Conservation (phyloP, 2,797 vertebrate genomes). For the Huso huso region DNA sequence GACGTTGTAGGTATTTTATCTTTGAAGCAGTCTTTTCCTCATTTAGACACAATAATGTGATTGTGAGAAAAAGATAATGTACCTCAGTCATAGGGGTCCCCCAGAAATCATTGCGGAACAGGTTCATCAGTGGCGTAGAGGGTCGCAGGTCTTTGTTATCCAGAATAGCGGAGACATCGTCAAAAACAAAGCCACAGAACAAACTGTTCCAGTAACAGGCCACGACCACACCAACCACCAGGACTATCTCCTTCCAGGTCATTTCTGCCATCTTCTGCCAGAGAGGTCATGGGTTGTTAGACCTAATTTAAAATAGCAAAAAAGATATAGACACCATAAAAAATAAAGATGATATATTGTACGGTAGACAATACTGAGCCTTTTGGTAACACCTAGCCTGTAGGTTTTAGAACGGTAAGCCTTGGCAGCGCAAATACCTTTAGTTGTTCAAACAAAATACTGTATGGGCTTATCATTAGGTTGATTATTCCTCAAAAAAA, state of each 20-base stretch:
- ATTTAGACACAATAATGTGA: too few species aligned
- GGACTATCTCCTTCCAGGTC: slow-evolving; percentile 77
- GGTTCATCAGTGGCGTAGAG: slow-evolving; percentile 78
- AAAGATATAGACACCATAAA: background rate
- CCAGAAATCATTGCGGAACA: slow-evolving; percentile 98
- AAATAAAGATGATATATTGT: background rate
- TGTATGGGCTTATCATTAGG: too few species aligned
- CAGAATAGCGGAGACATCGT: slow-evolving; percentile 93
- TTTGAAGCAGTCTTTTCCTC: too few species aligned
- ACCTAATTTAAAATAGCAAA: slow-evolving; percentile 15
- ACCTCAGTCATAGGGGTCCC: slow-evolving; percentile 97
- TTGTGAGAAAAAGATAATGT: slow-evolving; percentile 14
- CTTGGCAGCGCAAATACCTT: too few species aligned
- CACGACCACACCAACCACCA: slow-evolving; percentile 79
- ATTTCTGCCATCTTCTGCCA: slow-evolving; percentile 76
- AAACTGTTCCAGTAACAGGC: slow-evolving; percentile 96
- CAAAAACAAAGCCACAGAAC: slow-evolving; percentile 92
- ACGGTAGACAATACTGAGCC: background rate
- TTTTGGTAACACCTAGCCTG: too few species aligned
- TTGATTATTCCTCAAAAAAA: too few species aligned
- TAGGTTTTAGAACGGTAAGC: too few species aligned
- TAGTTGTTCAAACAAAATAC: too few species aligned
- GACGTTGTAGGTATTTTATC: too few species aligned
- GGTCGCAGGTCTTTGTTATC: slow-evolving; percentile 97
- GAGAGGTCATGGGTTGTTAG: slow-evolving; percentile 60